phyloP scores from a whole-genome alignment of 2,113 vertebrate genomes.

The Hucho hucho region DNA sequence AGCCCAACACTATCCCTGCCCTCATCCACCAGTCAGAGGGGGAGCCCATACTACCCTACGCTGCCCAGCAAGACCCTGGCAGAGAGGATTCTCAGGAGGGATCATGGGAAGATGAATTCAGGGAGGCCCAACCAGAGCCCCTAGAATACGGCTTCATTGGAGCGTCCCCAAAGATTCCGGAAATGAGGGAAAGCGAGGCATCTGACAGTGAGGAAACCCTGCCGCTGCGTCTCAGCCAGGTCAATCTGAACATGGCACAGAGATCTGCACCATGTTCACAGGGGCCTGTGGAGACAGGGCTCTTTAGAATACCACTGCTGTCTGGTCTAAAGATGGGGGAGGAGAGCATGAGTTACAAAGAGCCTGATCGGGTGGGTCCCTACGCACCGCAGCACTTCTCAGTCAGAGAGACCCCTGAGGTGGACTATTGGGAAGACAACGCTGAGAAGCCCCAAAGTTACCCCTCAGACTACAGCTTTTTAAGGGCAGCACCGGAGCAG shows the following conservation, averaged over 20 bases:
- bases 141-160: neutral
- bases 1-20: neutral
- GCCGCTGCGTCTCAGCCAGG: neutral
- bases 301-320: neutral
- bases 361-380: neutral
- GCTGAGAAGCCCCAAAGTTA: neutral
- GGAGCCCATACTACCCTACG: neutral
- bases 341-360: neutral
- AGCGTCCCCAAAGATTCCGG: neutral
- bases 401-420: neutral
- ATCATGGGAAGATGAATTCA: neutral
- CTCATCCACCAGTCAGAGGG: neutral
- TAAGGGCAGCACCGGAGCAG: neutral
- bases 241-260: neutral
- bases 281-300: neutral
- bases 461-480: neutral
- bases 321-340: neutral
- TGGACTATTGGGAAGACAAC: neutral
- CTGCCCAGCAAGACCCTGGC: neutral
- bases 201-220: neutral
- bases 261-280: neutral
- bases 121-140: neutral
- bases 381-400: neutral
- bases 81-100: neutral
- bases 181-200: neutral